phyloP scores from a whole-genome alignment of 53 echinoderm and acorn worm genomes.

The Mesocentrotus franciscanus region DNA sequence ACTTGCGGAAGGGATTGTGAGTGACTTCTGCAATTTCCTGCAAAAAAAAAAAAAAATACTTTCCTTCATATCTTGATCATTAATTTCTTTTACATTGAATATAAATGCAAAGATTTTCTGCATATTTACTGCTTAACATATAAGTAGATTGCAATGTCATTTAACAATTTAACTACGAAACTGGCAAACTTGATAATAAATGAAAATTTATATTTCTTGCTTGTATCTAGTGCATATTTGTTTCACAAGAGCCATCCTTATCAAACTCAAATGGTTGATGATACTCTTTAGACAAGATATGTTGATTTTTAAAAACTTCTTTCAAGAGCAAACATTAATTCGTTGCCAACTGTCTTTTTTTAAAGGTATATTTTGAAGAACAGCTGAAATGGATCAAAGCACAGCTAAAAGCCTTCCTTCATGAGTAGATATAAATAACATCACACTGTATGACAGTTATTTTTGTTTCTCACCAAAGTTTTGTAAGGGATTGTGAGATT shows the following conservation, averaged over 20 bases:
- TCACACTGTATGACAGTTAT: background rate
- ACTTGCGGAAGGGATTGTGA: constrained; percentile 56
- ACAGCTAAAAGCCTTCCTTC: background rate
- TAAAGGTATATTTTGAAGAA: no score
- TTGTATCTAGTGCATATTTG: no score
- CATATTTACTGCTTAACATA: background rate
- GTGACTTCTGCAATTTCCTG: constrained; percentile 52
- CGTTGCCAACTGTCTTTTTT: background rate
- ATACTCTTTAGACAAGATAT: background rate
- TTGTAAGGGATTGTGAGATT: background rate
- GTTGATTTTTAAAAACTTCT: background rate
- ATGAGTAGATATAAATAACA: background rate
- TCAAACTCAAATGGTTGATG: background rate
- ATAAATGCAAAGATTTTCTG: background rate
- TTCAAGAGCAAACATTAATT: background rate
- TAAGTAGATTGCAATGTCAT: no score
- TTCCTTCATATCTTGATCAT: background rate
- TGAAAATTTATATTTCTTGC: no score
- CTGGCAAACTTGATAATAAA: no score
- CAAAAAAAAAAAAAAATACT: background rate
- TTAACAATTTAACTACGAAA: no score
- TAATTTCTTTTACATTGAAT: background rate
- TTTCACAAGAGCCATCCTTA: no score
- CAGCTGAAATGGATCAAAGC: background rate
- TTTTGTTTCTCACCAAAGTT: background rate